Evolutionary conservation across 2,113 vertebrate species (phyloP).

Genomic region (Peromyscus polionotus): DNA sequence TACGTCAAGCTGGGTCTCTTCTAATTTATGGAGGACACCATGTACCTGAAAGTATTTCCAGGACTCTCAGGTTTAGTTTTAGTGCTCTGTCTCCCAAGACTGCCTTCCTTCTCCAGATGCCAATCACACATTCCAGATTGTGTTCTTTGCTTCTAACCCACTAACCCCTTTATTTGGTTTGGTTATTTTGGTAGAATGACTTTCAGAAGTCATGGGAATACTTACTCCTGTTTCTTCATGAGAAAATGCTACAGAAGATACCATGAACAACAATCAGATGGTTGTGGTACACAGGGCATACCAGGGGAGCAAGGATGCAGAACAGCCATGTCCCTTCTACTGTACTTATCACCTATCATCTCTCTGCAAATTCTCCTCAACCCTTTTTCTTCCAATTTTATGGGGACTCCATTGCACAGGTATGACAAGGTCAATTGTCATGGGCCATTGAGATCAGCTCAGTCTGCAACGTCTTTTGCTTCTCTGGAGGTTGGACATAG

Average conservation of each 20-base stretch:
- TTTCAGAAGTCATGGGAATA: background rate
- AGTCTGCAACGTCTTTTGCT: background rate
- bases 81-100: background rate
- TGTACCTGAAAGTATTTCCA: background rate
- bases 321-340: fast-evolving
- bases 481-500: background rate
- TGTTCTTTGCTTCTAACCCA: background rate
- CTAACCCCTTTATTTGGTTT: background rate
- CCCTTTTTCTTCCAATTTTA: background rate
- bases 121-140: background rate
- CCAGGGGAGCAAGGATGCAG: background rate
- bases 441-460: background rate
- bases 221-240: background rate
- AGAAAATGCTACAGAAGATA: background rate
- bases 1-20: background rate
- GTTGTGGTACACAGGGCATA: background rate
- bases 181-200: background rate
- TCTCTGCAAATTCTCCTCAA: background rate
- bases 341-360: too few species aligned
- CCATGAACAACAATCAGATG: too few species aligned
- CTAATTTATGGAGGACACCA: background rate
- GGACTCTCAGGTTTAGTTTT: background rate
- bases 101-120: background rate
- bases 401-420: background rate
- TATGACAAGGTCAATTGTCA: background rate